Evolutionary conservation across 2,888 invertebrate species (phyloP), one percentile per base, ranked within the genome.

Genomic region (Spilosoma lubricipeda): DNA sequence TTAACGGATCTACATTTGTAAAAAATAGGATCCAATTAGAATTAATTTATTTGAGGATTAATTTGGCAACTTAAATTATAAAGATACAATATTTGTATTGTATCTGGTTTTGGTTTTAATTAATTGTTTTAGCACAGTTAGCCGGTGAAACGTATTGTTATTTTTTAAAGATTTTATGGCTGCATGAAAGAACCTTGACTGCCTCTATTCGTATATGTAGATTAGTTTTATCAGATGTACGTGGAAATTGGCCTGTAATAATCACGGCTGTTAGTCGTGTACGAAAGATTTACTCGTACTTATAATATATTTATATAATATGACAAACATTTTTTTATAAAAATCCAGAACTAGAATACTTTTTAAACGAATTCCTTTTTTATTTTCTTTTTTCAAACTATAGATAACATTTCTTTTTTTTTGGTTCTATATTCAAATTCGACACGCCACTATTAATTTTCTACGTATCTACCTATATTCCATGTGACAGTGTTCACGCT

Each of bases 401-500:
- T n/a, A 48, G 23, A 30, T 20, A 67, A n/a, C 11, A 42, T 23
- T 27, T 42, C 13, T 13, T 71, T 71, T 63, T 33, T 66, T 71
- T 52, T 39, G 45, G 59, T 42, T 48, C 42, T 20, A n/a, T 27
- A 63, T 23, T 18, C 9, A 42, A 30, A 63, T 3, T 63, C 7
- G 30, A 18, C 15, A 63, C 30, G 13, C 30, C 39, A 70, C 71
- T 72, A 69, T 75, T 76, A 75, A 73, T 65, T 48, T 67, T 52
- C 64, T 81, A 75, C 59, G 11, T 52, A 52, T 48, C 45, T 77
- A 67, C 15, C 45, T 48, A 67, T 67, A 48, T 76, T 71, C 67
- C 63, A 36, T 76, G 76, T 76, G 77, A 75, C 73, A 75, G 30
- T 79, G 73, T 73, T 74, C 73, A 77, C 70, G 74, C 79, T 82